These are phyloP conservation scores for Drosophila leonis DNA, from an alignment of 2,888 invertebrate species.

Conservation along the genomic window DNA sequence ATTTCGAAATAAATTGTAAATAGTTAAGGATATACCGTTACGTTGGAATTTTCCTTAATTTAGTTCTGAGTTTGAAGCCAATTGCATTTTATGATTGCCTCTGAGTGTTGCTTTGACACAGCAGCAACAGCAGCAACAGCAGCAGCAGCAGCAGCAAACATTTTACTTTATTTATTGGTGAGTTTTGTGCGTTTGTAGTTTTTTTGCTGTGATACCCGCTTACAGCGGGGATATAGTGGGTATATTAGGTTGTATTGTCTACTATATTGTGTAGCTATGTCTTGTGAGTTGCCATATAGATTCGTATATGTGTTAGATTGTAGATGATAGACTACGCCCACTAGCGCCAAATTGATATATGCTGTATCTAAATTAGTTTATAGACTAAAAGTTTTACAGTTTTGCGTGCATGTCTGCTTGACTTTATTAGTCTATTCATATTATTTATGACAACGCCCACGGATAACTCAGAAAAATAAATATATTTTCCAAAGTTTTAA, in stretches of 20 bases:
- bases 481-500: not conserved
- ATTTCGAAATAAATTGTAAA: not conserved
- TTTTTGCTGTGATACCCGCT: not conserved
- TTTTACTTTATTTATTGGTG: conserved; percentile 63
- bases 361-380: not conserved
- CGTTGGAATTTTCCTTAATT: conserved; percentile 15
- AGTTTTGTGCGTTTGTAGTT: conserved; percentile 34
- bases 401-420: not conserved
- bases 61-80: conserved; percentile 66
- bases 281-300: too few relatives aligned
- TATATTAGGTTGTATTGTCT: not conserved
- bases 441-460: not conserved
- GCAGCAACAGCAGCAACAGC: conserved; percentile 36
- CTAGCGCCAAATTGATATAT: not conserved
- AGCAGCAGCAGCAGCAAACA: conserved; percentile 32
- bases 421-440: not conserved
- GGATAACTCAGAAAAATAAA: too few relatives aligned
- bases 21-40: conserved; percentile 20
- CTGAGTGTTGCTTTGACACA: conserved; percentile 62
- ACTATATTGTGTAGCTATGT: too few relatives aligned
- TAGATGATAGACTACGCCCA: not conserved
- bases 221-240: not conserved
- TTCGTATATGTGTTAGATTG: not conserved
- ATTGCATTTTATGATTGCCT: conserved; percentile 80
- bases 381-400: not conserved